phyloP scores from a whole-genome alignment of 2,888 invertebrate species.

The Leucophora obtusa region DNA sequence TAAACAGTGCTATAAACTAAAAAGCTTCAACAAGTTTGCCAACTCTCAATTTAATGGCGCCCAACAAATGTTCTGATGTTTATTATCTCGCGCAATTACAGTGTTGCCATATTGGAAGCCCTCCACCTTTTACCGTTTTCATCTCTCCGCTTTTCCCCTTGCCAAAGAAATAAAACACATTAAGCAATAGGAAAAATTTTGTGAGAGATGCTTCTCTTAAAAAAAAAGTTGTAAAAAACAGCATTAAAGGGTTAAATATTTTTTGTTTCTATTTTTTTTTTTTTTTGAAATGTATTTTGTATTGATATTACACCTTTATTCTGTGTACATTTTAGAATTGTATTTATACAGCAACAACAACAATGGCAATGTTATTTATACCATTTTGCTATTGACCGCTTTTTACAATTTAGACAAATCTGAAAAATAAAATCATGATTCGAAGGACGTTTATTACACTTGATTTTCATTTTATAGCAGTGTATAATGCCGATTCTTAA shows the following conservation, averaged over 20 bases:
- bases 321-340: neutral
- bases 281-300: neutral
- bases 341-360: neutral
- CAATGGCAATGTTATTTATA: neutral
- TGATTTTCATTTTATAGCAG: neutral
- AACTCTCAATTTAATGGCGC: too few relatives aligned
- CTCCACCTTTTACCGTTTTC: too few relatives aligned
- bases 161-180: too few relatives aligned
- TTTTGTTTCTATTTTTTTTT: neutral
- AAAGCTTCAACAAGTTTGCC: too few relatives aligned
- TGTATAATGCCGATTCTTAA: neutral
- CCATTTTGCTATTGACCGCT: constrained; percentile 4
- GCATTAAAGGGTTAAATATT: neutral
- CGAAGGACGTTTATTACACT: constrained; percentile 5
- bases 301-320: constrained; percentile 4
- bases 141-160: too few relatives aligned
- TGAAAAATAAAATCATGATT: neutral
- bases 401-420: neutral
- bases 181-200: too few relatives aligned
- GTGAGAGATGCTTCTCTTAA: too few relatives aligned
- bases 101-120: too few relatives aligned
- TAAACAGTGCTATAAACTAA: too few relatives aligned
- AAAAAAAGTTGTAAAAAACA: too few relatives aligned
- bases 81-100: too few relatives aligned
- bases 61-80: too few relatives aligned